Conservation (phyloP, 1,140 invertebrate genomes). For the Listronotus bonariensis region DNA sequence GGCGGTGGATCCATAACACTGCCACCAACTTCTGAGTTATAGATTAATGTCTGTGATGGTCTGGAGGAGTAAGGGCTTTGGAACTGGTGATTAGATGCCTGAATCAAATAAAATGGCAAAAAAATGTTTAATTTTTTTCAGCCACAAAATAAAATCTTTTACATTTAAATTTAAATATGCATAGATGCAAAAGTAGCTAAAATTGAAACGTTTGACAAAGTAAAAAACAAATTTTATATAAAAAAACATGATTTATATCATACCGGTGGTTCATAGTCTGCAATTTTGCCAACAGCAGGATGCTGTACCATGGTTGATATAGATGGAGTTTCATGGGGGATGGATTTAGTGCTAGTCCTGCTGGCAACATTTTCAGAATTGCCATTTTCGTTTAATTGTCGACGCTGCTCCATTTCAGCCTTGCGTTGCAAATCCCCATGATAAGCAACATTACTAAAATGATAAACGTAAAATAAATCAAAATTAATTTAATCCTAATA, state of each 20-base stretch:
- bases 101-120: neutral
- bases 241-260: too few relatives aligned
- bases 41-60: constrained; percentile 72
- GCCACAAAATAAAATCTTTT: neutral
- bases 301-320: constrained; percentile 28
- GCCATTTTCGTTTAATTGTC: constrained; percentile 76
- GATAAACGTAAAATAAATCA: too few relatives aligned
- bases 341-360: constrained; percentile 1
- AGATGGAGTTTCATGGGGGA: constrained; percentile 14
- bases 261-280: constrained; percentile 73
- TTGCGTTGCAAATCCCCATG: constrained; percentile 94
- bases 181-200: too few relatives aligned
- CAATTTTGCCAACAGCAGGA: constrained; percentile 68
- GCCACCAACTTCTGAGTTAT: constrained; percentile 76
- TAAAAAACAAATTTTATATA: too few relatives aligned
- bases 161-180: neutral
- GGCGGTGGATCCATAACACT: constrained; percentile 67
- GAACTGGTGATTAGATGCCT: constrained; percentile 31
- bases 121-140: neutral
- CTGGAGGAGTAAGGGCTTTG: constrained; percentile 69
- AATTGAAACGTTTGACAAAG: too few relatives aligned
- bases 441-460: constrained; percentile 82
- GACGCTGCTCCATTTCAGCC: constrained; percentile 88
- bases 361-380: constrained; percentile 27
- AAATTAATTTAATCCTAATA: too few relatives aligned